Evolutionary conservation across 2,888 invertebrate genomes (phyloP), one percentile per base, ranked within the genome.

Genomic region (Nymphalis polychloros): DNA sequence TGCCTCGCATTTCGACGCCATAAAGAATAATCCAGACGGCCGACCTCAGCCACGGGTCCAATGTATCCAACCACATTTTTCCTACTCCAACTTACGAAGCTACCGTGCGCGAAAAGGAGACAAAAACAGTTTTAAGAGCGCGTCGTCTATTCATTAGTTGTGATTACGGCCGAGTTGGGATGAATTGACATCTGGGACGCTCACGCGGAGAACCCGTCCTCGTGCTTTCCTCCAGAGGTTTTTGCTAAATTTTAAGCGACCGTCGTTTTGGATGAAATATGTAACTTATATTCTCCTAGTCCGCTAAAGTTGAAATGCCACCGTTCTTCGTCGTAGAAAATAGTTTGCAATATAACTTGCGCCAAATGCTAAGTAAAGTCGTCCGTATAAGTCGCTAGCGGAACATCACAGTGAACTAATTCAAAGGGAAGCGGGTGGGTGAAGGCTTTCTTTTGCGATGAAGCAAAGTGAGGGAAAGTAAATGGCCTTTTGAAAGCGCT

Each of bases 141-240:
- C 83, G 81, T 76, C 88, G 84, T 84, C 90, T 89, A 89, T 89
- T 92, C 92, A 92, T 92, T 92, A 92, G 92, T 89, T 81, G 87
- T 85, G 88, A 88, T 88, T 89, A 89, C 81, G 75, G 73, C 72
- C 75, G 84, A 81, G 78, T 76, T 81, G 85, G 88, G 89, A 89
- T 89, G 89, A 90, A 90, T 90, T 90, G 90, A 90, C 90, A 90
- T 88, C 84, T 86, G 89, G 89, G 88, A 87, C 86, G 85, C 80
- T 80, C 67, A 75, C 73, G 73, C 77, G 84, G 85, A 88, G 85
- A 84, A 87, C 79, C 79, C 83, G 82, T 83, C 79, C 83, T 84
- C 83, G 81, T 81, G 81, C 84, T 85, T 89, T 87, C 86, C 87
- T 86, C 85, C 84, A 81, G 86, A 88, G 86, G 83, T 85, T 85